A percentile compares a stretch with the other conserved stretches of the same genome.
Conservation (phyloP, 2,797 vertebrate species). For the Neosilurus hyrtlii region DNA sequence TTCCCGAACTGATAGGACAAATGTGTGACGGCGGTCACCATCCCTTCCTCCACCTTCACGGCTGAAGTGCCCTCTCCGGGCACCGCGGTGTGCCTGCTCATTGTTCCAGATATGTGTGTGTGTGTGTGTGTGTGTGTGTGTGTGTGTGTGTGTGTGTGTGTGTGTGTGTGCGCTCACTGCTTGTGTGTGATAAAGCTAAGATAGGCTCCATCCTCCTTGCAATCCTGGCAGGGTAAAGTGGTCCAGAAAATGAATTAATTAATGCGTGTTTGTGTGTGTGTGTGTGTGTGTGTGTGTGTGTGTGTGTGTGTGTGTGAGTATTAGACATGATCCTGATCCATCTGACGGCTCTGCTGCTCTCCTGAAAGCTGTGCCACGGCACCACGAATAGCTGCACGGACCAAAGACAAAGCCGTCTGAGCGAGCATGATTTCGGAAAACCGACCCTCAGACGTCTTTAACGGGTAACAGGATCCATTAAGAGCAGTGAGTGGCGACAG, state of each 20-base stretch:
- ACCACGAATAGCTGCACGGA: conserved; percentile 76
- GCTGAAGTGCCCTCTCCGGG: too few species aligned
- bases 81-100: neutral
- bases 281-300: neutral
- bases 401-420: conserved; percentile 78
- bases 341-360: conserved; percentile 48
- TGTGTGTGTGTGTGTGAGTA: neutral
- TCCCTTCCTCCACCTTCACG: too few species aligned
- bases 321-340: conserved; percentile 45
- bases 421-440: conserved; percentile 71
- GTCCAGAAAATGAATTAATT: too few species aligned
- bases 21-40: too few species aligned
- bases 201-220: too few species aligned
- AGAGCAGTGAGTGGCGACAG: conserved; percentile 13
- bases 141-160: too few species aligned
- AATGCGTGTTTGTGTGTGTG: neutral
- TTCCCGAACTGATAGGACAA: too few species aligned
- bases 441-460: conserved; percentile 6
- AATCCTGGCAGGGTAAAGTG: too few species aligned
- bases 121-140: neutral
- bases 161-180: neutral
- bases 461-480: conserved; percentile 37
- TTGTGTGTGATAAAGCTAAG: neutral
- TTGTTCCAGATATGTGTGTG: neutral
- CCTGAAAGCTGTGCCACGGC: conserved; percentile 78